Base-by-base conservation (phyloP, 1,140 invertebrate genomes). In the Oedothorax gibbosus region DNA sequence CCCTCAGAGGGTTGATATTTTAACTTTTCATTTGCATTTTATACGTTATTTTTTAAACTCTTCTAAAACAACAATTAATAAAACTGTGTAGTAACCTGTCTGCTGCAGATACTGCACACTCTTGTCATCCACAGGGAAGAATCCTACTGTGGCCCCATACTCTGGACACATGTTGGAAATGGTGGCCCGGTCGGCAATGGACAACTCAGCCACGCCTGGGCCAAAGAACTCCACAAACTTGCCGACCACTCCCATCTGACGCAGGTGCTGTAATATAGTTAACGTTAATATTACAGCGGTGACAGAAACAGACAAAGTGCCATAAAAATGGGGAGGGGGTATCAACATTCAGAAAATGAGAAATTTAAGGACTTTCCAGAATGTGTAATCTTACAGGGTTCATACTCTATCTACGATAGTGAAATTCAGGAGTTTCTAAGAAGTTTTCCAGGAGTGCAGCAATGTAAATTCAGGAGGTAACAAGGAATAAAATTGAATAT, bases 151-250 rank as follows among this genome's bases (percentile, higher is more conserved):
- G 10, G 98, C 98, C 35, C 98, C 93, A 94, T 97, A 89, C 96
- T 98, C 56, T 93, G 99, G 85, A 94, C 97, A 98, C 98, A 99
- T 99, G 91, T 99, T 99, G 56, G 92, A 91, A 75, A 93, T 92
- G 1, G 92, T 93, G 0, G 92, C 92, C 85, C 98, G 90, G 91
- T 99, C 98, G 5, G 98, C 98, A 75, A 99, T 97, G 68, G 96
- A 98, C 2, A 99, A 90, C 82, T 95, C 93, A 0, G 93, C 89
- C 11, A 99, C 96, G 9, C 98, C 98, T 0, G 96, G 94, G 0
- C 98, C 98, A 90, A 96, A 99, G 91, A 99, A 99, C 91, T 99
- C 98, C 3, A 99, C 98, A 91, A 99, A 99, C 89, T 99, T 99
- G 65, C 97, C 98, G 66, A 99, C 98, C 49, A 99, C 98, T 72